These are phyloP conservation scores for Zoanthus solanderi DNA, from an alignment of 92 coral and sea anemone genomes.

Conservation along the genomic window DNA sequence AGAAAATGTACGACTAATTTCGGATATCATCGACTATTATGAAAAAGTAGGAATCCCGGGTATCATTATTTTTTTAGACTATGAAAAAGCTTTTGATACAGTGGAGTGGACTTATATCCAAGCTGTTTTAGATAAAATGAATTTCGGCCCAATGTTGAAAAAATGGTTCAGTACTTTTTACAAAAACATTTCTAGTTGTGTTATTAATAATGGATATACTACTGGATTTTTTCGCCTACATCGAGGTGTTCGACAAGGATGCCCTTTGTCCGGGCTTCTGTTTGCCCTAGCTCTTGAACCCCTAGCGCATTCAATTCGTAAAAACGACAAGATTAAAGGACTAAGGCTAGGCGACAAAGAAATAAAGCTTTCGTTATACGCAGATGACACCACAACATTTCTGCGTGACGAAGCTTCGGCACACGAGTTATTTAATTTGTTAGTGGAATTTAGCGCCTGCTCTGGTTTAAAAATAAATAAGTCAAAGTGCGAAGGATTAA, in stretches of 20 bases:
- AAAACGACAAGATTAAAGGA: slow-evolving; percentile 9
- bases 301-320: slow-evolving; percentile 19
- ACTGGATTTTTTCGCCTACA: background rate
- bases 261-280: slow-evolving; percentile 24
- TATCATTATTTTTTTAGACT: no score
- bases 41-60: no score
- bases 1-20: no score
- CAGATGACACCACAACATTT: slow-evolving; percentile 43
- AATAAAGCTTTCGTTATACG: slow-evolving; percentile 21
- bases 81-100: no score
- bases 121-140: slow-evolving; percentile 10
- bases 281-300: slow-evolving; percentile 35
- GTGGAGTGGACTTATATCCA: no score
- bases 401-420: slow-evolving; percentile 22
- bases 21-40: no score
- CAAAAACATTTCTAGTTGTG: slow-evolving; percentile 28
- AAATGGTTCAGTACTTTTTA: slow-evolving; percentile 29
- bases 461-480: slow-evolving; percentile 40
- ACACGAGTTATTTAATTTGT: background rate
- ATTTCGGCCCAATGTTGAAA: slow-evolving; percentile 21
- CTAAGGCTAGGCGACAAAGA: slow-evolving; percentile 14
- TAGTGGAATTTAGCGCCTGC: slow-evolving; percentile 30
- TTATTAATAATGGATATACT: background rate
- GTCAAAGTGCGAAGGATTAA: slow-evolving; percentile 32
- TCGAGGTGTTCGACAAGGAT: slow-evolving; percentile 34